Evolutionary conservation across 2,797 vertebrate species (phyloP).

Genomic region (Labeo calbasu): DNA sequence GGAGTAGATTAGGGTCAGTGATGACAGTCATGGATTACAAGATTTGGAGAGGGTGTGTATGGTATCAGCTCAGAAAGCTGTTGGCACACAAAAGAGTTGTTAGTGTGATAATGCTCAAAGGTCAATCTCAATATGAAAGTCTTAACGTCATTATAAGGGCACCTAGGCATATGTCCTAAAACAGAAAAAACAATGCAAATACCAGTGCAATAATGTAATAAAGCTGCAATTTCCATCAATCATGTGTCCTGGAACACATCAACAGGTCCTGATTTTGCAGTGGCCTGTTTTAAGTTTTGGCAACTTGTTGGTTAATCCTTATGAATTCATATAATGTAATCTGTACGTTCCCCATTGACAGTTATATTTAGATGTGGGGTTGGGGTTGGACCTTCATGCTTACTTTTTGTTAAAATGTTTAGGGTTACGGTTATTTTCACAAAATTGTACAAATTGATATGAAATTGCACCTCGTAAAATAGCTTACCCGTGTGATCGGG

Average conservation of each 20-base stretch:
- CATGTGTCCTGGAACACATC: not conserved
- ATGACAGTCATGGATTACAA: slow-evolving; percentile 38
- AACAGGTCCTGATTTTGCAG: not conserved
- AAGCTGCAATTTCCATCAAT: not conserved
- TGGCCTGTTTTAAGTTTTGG: not conserved
- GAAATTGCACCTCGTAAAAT: not conserved
- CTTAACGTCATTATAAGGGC: slow-evolving; percentile 14
- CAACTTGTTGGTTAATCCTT: not conserved
- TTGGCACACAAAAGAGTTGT: slow-evolving; percentile 28
- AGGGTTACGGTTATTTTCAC: too few species aligned
- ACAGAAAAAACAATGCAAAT: not conserved
- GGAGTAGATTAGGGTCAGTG: slow-evolving; percentile 44
- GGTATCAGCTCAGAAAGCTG: slow-evolving; percentile 29
- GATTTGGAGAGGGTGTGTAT: not conserved
- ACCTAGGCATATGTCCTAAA: slow-evolving; percentile 15
- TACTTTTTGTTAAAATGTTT: not conserved
- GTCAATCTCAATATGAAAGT: slow-evolving; percentile 30
- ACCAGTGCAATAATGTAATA: not conserved
- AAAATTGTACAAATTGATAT: not conserved
- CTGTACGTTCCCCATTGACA: not conserved
- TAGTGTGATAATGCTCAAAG: slow-evolving; percentile 47
- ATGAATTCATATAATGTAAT: not conserved
- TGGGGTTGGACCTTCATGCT: not conserved
- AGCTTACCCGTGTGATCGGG: not conserved
- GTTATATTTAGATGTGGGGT: not conserved